Conservation (phyloP, 2,888 invertebrate species). For the Dioctria linearis region DNA sequence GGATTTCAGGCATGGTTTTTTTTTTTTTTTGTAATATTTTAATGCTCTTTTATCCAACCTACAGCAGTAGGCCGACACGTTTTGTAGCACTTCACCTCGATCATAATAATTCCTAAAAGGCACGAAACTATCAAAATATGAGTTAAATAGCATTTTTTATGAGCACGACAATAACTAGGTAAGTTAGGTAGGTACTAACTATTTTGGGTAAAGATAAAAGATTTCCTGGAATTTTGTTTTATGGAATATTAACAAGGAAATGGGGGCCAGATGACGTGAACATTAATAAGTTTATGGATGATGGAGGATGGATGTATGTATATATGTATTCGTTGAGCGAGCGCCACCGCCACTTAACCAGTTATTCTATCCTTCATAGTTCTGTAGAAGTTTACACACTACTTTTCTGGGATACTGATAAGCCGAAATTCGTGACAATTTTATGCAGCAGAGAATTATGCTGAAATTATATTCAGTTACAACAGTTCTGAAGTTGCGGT, state of each 20-base stretch:
- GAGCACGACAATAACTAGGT: not conserved
- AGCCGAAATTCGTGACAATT: conserved; percentile 43
- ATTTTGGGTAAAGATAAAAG: conserved; percentile 22
- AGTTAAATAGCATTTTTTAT: conserved; percentile 33
- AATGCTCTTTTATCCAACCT: conserved; percentile 8
- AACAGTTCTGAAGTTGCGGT: too few relatives aligned
- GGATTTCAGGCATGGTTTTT: not conserved
- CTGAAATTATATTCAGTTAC: conserved; percentile 30
- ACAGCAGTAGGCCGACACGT: not conserved
- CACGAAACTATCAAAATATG: conserved; percentile 33
- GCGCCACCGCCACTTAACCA: not conserved
- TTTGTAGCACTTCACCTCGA: not conserved
- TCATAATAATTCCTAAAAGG: not conserved
- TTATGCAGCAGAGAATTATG: conserved; percentile 31
- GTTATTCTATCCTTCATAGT: not conserved
- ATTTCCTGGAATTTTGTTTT: conserved; percentile 22
- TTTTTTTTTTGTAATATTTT: conserved; percentile 14
- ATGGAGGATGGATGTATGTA: too few relatives aligned
- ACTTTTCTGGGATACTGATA: conserved; percentile 12
- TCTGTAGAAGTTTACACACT: conserved; percentile 29
- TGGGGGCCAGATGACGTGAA: conserved; percentile 11
- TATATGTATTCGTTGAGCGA: too few relatives aligned
- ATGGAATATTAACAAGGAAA: conserved; percentile 13
- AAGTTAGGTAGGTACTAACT: not conserved
- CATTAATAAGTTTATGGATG: conserved; percentile 18